Evolutionary conservation across 2,888 invertebrate genomes (phyloP), one percentile per base, ranked within the genome.

Genomic region (Thumatha senex): DNA sequence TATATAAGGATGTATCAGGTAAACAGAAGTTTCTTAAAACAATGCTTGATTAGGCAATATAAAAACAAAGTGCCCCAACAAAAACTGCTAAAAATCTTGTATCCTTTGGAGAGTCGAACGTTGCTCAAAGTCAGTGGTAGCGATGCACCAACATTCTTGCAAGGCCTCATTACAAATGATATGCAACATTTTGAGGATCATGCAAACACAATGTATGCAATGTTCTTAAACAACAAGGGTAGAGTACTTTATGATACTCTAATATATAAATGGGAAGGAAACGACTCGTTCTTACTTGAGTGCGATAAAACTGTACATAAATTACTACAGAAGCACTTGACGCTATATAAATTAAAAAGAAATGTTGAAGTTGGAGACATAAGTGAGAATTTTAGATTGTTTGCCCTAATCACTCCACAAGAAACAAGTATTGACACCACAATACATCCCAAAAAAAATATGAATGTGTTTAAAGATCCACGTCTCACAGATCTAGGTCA

Each of bases 91-190:
- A 82, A 78, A 52, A 57, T 76, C 34, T 63, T 88, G 44, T 82
- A 82, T 60, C 88, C 89, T 7, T 58, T 91, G 54, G 67, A 78
- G 68, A 84, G 70, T 68, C 78, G 83, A 58, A 79, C 72, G 59
- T 62, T 90, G 54, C 54, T 91, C 14, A 82, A 77, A 72, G 67
- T 90, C 43, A 70, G 70, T 38, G 90, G 90, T 14, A 61, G 68
- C 45, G 90, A 90, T 61, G 77, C 84, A 24, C 59, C 78, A 31
- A 80, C 74, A 33, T 98, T 97, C 75, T 90, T 99, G 10, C 99
- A 99, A 89, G 99, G 98, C 11, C 93, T 99, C 12, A 94, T 98
- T 38, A 99, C 99, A 0, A 98, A 98, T 80, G 98, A 99, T 84
- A 95, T 98, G 81, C 86, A 89, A 15, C 96, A 96, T 76, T 92